phyloP scores from a whole-genome alignment of 53 echinoderm and acorn worm genomes.

The Actinopyga echinites region DNA sequence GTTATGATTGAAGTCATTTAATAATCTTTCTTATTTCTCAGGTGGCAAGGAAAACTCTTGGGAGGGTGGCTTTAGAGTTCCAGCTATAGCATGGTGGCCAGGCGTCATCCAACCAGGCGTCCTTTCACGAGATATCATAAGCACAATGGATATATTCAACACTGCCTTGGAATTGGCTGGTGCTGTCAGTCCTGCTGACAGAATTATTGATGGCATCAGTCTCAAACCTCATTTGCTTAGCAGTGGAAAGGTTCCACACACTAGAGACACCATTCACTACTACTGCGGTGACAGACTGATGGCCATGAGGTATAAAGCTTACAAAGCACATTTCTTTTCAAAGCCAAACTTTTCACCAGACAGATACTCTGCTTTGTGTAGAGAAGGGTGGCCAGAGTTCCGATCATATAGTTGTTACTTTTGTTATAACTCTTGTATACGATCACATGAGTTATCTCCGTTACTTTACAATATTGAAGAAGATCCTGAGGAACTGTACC shows the following conservation, averaged over 20 bases:
- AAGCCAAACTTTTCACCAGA: conserved; percentile 27
- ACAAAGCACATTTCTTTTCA: conserved; percentile 71
- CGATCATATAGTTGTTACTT: conserved; percentile 39
- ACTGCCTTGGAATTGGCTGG: conserved; percentile 76
- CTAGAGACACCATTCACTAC: conserved; percentile 59
- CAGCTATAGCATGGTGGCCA: conserved; percentile 90
- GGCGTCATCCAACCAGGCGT: conserved; percentile 61
- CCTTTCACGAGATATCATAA: conserved; percentile 62
- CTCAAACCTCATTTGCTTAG: conserved; percentile 55
- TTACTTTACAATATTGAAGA: conserved; percentile 66
- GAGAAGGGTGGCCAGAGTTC: conserved; percentile 50
- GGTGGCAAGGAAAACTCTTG: conserved; percentile 77
- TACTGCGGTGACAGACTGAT: conserved; percentile 70
- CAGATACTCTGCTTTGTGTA: conserved; percentile 27
- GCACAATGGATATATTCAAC: conserved; percentile 83
- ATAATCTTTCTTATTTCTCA: background rate
- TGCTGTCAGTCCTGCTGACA: conserved; percentile 59
- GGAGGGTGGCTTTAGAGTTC: conserved; percentile 90
- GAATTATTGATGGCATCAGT: conserved; percentile 76
- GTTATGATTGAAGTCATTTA: too few species aligned
- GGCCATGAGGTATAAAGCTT: conserved; percentile 68
- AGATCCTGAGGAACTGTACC: conserved; percentile 81
- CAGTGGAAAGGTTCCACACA: conserved; percentile 24
- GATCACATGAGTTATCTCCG: conserved; percentile 59
- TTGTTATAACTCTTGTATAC: conserved; percentile 49